Evolutionary conservation across 2,888 invertebrate species (phyloP).

Genomic region (Hydraecia micacea): DNA sequence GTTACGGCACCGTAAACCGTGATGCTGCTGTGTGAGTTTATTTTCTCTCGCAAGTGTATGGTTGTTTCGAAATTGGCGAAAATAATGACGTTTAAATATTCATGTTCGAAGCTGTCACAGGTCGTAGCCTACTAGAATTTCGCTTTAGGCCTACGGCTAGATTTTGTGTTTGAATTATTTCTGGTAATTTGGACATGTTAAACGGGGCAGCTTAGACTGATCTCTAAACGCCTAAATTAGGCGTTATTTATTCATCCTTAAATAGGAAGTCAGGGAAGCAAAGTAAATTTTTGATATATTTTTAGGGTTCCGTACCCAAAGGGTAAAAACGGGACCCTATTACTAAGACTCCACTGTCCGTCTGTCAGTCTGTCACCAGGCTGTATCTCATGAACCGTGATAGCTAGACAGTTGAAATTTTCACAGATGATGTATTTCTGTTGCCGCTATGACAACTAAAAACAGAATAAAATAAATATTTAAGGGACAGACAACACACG

Average conservation of each 20-base stretch:
- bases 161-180: constrained; percentile 32
- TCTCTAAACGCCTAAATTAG: neutral
- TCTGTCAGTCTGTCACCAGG: too few relatives aligned
- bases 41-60: constrained; percentile 23
- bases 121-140: constrained; percentile 21
- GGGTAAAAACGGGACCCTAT: too few relatives aligned
- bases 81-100: constrained; percentile 47
- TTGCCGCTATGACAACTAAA: too few relatives aligned
- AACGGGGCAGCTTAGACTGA: neutral
- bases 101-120: constrained; percentile 25
- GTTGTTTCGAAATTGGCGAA: constrained; percentile 42
- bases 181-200: constrained; percentile 8
- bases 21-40: constrained; percentile 28
- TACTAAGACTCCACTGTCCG: too few relatives aligned
- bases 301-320: too few relatives aligned
- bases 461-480: too few relatives aligned
- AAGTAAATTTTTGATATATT: neutral
- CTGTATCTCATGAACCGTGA: too few relatives aligned
- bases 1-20: constrained; percentile 37
- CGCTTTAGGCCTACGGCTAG: constrained; percentile 17
- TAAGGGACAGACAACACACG: too few relatives aligned
- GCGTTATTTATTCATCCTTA: neutral
- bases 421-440: too few relatives aligned
- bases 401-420: too few relatives aligned
- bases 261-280: neutral